Conservation (phyloP, 2,888 invertebrate species). For the Abrostola triplasia region DNA sequence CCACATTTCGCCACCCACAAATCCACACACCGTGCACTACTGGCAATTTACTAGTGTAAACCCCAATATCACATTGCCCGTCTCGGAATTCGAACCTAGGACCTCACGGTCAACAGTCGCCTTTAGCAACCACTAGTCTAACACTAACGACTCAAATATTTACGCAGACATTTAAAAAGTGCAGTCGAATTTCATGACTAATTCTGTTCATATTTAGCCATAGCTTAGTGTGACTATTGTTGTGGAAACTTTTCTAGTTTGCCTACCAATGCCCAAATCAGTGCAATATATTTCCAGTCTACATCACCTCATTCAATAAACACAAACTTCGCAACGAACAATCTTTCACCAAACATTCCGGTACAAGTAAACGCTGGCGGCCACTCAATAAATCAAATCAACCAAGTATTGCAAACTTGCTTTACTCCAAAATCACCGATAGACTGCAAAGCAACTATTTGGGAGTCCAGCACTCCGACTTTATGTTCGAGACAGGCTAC, state of each 20-base stretch:
- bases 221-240: too few species aligned
- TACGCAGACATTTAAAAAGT: too few species aligned
- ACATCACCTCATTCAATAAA: neutral
- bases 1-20: too few species aligned
- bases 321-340: neutral
- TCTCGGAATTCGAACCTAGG: too few species aligned
- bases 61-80: too few species aligned
- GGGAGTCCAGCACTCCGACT: slow-evolving; percentile 12
- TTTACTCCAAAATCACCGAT: slow-evolving; percentile 28
- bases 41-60: too few species aligned
- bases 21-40: too few species aligned
- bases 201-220: too few species aligned
- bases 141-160: too few species aligned
- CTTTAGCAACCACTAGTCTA: too few species aligned
- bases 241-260: neutral
- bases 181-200: too few species aligned
- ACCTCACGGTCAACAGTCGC: too few species aligned
- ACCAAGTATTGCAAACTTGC: slow-evolving; percentile 43
- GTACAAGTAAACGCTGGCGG: slow-evolving; percentile 29
- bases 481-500: slow-evolving; percentile 41
- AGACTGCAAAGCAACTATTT: slow-evolving; percentile 49
- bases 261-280: neutral
- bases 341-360: slow-evolving; percentile 16
- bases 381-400: slow-evolving; percentile 46
- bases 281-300: neutral